Evolutionary conservation across 2,113 vertebrate genomes (phyloP).

Genomic region (Hucho hucho): DNA sequence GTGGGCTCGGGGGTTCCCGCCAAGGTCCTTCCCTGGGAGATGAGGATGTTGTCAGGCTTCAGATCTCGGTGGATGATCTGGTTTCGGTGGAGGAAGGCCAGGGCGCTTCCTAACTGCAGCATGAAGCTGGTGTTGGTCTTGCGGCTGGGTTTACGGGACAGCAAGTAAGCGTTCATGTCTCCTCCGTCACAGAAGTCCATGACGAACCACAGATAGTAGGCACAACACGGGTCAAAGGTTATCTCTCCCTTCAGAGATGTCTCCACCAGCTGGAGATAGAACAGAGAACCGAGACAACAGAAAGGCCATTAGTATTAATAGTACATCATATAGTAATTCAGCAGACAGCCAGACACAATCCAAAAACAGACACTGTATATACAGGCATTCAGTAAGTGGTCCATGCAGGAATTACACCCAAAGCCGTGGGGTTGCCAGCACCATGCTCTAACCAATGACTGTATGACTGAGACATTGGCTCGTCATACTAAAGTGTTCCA

Average conservation of each 20-base stretch:
- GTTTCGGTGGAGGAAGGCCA: conserved; percentile 96
- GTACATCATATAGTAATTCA: too few species aligned
- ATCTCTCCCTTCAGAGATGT: conserved; percentile 96
- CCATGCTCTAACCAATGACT: too few species aligned
- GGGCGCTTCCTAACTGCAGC: conserved; percentile 94
- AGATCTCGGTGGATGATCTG: conserved; percentile 96
- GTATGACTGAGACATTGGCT: too few species aligned
- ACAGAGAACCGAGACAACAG: conserved; percentile 29
- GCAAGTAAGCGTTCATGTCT: conserved; percentile 95
- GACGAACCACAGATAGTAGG: conserved; percentile 97
- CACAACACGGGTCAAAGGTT: conserved; percentile 89
- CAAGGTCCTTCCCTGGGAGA: conserved; percentile 79
- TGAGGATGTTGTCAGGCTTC: conserved; percentile 97
- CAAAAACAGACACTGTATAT: too few species aligned
- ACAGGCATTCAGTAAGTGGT: too few species aligned
- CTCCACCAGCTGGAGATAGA: conserved; percentile 86
- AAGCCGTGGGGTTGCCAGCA: too few species aligned
- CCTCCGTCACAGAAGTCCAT: conserved; percentile 98
- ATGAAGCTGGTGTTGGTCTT: conserved; percentile 98
- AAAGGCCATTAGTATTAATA: neutral
- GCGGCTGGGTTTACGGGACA: conserved; percentile 91
- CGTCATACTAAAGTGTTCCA: too few species aligned
- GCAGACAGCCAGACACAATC: too few species aligned
- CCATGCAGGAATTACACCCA: too few species aligned
- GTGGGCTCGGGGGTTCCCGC: conserved; percentile 83